Evolutionary conservation across 2,797 vertebrate species (phyloP).

Genomic region (Hapalemur alaotrensis): DNA sequence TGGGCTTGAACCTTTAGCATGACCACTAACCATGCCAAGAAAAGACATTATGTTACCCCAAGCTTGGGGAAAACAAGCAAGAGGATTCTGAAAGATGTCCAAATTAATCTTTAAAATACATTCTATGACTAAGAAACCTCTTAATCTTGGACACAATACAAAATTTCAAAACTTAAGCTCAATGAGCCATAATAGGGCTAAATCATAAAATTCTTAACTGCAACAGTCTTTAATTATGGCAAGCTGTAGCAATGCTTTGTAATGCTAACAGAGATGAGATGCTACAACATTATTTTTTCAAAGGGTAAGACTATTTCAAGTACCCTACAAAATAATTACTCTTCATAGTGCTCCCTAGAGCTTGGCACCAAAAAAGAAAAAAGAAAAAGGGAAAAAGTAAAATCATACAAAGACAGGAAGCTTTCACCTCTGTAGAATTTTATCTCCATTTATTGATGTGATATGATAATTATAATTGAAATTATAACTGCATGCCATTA

Average conservation of each 20-base stretch:
- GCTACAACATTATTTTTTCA: slow-evolving; percentile 53
- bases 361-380: not conserved
- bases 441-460: slow-evolving; percentile 62
- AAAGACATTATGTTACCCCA: not conserved
- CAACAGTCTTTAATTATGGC: slow-evolving; percentile 73
- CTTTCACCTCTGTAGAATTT: slow-evolving; percentile 68
- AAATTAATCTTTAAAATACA: slow-evolving; percentile 28
- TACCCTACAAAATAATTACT: slow-evolving; percentile 75
- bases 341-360: slow-evolving; percentile 56
- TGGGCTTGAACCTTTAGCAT: not conserved
- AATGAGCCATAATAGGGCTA: slow-evolving; percentile 61
- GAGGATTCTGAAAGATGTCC: slow-evolving; percentile 52
- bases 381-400: not conserved
- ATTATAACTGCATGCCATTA: slow-evolving; percentile 56
- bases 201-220: slow-evolving; percentile 76
- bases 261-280: slow-evolving; percentile 55
- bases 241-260: slow-evolving; percentile 60
- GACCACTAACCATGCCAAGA: not conserved
- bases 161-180: slow-evolving; percentile 71
- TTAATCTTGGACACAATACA: slow-evolving; percentile 52
- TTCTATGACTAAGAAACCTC: slow-evolving; percentile 55
- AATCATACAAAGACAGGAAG: slow-evolving; percentile 7
- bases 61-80: not conserved
- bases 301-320: slow-evolving; percentile 74
- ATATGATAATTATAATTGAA: slow-evolving; percentile 71